Conservation (phyloP, 2,113 vertebrate genomes). For the Urocolius indicus region DNA sequence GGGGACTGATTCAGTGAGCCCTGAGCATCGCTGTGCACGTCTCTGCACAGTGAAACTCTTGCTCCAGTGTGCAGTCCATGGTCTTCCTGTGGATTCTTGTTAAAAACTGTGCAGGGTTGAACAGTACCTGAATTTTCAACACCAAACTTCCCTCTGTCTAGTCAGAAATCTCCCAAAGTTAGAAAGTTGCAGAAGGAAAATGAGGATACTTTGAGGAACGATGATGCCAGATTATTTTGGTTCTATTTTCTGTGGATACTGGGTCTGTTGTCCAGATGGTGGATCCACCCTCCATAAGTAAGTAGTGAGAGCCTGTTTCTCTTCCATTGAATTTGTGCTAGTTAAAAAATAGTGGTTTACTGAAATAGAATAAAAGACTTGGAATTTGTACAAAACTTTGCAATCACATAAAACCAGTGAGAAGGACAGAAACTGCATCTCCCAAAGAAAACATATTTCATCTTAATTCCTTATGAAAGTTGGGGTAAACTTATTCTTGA, state of each 20-base stretch:
- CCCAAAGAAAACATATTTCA: not conserved
- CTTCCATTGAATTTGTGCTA: not conserved
- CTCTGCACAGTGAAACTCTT: not conserved
- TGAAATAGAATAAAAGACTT: not conserved
- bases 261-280: not conserved
- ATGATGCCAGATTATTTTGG: not conserved
- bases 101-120: not conserved
- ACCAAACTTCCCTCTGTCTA: not conserved
- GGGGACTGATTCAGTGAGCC: not conserved
- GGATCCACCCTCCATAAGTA: not conserved
- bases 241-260: not conserved
- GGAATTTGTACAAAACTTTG: not conserved
- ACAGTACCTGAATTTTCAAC: not conserved
- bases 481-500: not conserved
- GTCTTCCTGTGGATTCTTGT: not conserved
- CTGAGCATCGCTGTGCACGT: not conserved
- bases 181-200: not conserved
- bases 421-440: not conserved
- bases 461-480: not conserved
- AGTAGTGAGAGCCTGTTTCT: not conserved
- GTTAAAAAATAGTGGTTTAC: not conserved
- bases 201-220: not conserved
- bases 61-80: not conserved
- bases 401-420: not conserved
- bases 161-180: not conserved